These are phyloP conservation scores for Zophobas morio DNA, from an alignment of 1,140 invertebrate species.

Conservation along the genomic window DNA sequence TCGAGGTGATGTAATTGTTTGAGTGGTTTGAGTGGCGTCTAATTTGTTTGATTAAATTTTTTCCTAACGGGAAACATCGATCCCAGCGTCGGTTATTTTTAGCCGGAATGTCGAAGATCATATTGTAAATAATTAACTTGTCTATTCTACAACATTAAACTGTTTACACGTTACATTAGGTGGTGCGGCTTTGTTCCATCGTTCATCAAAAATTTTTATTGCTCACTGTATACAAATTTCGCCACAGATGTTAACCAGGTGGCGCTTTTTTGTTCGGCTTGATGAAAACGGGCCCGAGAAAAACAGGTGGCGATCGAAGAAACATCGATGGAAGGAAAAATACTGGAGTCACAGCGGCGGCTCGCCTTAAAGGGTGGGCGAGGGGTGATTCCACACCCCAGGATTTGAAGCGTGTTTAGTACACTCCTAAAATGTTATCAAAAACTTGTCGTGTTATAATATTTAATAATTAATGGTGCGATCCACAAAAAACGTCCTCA, in stretches of 20 bases:
- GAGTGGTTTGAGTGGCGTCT: slow-evolving; percentile 11
- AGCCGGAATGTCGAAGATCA: slow-evolving; percentile 13
- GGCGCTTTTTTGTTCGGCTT: too few species aligned
- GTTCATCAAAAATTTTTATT: slow-evolving; percentile 36
- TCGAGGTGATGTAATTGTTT: slow-evolving; percentile 7
- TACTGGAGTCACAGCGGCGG: too few species aligned
- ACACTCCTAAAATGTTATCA: too few species aligned
- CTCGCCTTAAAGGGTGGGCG: too few species aligned
- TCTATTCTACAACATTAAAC: slow-evolving; percentile 15
- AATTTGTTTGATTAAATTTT: slow-evolving; percentile 26
- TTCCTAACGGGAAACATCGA: too few species aligned
- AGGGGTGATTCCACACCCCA: too few species aligned
- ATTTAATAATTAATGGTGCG: too few species aligned
- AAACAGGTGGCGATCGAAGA: slow-evolving; percentile 17
- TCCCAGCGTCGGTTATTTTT: slow-evolving; percentile 18
- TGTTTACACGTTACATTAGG: slow-evolving; percentile 20
- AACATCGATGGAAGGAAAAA: slow-evolving; percentile 16
- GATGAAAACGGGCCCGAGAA: not conserved
- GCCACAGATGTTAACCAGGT: slow-evolving; percentile 9
- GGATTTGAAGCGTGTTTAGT: too few species aligned
- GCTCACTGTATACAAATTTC: slow-evolving; percentile 5
- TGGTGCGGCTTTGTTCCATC: slow-evolving; percentile 33
- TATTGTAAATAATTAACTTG: slow-evolving; percentile 41
- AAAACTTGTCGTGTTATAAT: too few species aligned
- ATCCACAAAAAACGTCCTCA: too few species aligned